Evolutionary conservation across 2,797 vertebrate genomes (phyloP).

Genomic region (Sebastes reedi): DNA sequence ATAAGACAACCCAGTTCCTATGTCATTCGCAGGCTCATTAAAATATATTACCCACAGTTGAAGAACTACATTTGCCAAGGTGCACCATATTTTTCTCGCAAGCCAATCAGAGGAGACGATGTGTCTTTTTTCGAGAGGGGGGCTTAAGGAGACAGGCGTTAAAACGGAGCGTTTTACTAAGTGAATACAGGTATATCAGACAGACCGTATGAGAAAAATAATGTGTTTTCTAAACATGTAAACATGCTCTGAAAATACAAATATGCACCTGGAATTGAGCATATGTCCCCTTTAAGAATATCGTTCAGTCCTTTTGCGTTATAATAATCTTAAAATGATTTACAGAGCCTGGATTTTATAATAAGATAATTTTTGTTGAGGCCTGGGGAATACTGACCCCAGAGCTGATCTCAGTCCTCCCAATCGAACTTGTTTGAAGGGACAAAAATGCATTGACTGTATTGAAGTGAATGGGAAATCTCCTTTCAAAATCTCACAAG

Average conservation of each 20-base stretch:
- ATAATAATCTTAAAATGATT: background rate
- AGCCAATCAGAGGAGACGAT: too few relatives aligned
- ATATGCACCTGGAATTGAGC: too few relatives aligned
- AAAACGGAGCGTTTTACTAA: too few relatives aligned
- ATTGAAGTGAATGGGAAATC: background rate
- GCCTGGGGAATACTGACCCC: background rate
- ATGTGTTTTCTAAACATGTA: too few relatives aligned
- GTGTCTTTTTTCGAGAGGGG: too few relatives aligned
- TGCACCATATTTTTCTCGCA: too few relatives aligned
- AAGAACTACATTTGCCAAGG: rapidly evolving
- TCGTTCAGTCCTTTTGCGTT: background rate
- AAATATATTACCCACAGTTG: too few relatives aligned
- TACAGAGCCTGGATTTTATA: background rate
- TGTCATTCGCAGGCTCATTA: too few relatives aligned
- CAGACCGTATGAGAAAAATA: rapidly evolving
- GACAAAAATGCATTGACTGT: background rate
- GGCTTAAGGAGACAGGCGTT: rapidly evolving
- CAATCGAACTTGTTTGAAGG: background rate
- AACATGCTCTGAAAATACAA: too few relatives aligned
- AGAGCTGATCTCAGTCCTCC: rapidly evolving
- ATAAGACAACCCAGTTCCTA: too few relatives aligned
- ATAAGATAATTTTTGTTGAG: background rate
- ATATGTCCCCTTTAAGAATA: background rate
- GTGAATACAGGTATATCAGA: too few relatives aligned
- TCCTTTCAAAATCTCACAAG: background rate